These are phyloP conservation scores for Flexamia atlantica DNA, from an alignment of 2,888 invertebrate genomes.

Conservation along the genomic window DNA sequence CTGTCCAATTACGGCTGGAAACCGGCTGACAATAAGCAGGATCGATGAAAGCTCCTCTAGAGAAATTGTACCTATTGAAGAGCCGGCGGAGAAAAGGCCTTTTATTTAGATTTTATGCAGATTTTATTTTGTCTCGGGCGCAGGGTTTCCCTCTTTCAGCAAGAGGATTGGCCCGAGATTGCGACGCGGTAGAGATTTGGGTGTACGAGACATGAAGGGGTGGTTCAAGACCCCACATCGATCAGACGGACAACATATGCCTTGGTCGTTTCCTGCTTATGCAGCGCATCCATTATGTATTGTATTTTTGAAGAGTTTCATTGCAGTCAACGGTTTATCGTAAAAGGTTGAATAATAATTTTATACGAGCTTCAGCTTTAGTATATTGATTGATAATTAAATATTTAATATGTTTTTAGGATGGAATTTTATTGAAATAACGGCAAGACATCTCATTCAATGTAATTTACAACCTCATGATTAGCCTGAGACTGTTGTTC, in stretches of 20 bases:
- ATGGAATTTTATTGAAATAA: too few species aligned
- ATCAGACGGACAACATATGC: conserved; percentile 3
- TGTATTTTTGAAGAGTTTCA: background rate
- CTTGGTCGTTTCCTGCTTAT: background rate
- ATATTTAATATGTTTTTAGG: too few species aligned
- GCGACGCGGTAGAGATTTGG: conserved; percentile 8
- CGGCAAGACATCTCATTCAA: too few species aligned
- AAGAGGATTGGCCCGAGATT: background rate
- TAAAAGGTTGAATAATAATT: too few species aligned
- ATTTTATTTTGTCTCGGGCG: too few species aligned
- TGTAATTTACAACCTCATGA: too few species aligned
- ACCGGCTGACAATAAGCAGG: background rate
- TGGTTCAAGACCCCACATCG: conserved; percentile 4
- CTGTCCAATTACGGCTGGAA: background rate
- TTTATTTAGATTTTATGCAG: background rate
- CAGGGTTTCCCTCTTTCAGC: too few species aligned
- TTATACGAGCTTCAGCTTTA: too few species aligned
- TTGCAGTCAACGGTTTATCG: background rate
- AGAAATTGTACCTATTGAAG: background rate
- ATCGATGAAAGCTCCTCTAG: background rate
- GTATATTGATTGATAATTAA: too few species aligned
- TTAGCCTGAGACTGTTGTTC: too few species aligned
- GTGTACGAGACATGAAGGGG: background rate
- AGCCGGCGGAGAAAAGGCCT: background rate
- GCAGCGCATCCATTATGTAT: conserved; percentile 3